Percentiles rank a stretch among this genome's conserved stretches.
Conservation (phyloP, 1,140 invertebrate species). For the Gonatopus flavifemur region DNA sequence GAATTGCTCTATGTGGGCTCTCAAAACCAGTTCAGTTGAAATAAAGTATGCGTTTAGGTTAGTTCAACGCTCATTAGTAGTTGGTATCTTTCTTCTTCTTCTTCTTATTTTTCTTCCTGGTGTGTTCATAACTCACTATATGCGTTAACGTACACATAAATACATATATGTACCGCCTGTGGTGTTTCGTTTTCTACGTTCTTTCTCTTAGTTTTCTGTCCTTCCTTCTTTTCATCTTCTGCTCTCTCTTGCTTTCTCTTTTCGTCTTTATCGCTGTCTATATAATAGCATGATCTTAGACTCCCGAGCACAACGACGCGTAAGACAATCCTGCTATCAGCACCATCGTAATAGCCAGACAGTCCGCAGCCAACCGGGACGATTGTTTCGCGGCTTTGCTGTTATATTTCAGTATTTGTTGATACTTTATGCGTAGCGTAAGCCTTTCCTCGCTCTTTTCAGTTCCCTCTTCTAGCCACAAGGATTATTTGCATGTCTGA, state of each 20-base stretch:
- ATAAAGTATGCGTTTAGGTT: background rate
- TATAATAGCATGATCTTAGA: conserved; percentile 33
- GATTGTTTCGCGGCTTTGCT: conserved; percentile 22
- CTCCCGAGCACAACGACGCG: conserved; percentile 26
- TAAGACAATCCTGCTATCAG: conserved; percentile 36
- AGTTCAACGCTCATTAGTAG: conserved; percentile 20
- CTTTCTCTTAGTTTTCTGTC: conserved; percentile 9
- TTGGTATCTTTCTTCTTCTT: conserved; percentile 22
- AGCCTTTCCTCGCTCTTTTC: too few species aligned
- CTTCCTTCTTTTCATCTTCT: conserved; percentile 7
- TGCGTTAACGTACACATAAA: too few species aligned
- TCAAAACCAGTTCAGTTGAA: background rate
- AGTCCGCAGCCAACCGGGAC: conserved; percentile 19
- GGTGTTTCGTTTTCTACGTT: conserved; percentile 13
- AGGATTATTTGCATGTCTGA: too few species aligned
- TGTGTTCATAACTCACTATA: conserved; percentile 21
- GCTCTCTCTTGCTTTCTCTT: background rate
- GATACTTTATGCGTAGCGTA: too few species aligned
- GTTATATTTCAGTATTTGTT: too few species aligned
- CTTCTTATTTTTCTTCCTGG: too few species aligned
- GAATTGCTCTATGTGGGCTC: too few species aligned
- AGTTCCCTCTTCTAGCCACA: too few species aligned
- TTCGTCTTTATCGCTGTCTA: conserved; percentile 16
- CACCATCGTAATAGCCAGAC: conserved; percentile 27
- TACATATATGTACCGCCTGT: conserved; percentile 12